phyloP scores from a whole-genome alignment of 30 jellyfish, hydroid and myxozoan genomes.

The Turritopsis rubra region DNA sequence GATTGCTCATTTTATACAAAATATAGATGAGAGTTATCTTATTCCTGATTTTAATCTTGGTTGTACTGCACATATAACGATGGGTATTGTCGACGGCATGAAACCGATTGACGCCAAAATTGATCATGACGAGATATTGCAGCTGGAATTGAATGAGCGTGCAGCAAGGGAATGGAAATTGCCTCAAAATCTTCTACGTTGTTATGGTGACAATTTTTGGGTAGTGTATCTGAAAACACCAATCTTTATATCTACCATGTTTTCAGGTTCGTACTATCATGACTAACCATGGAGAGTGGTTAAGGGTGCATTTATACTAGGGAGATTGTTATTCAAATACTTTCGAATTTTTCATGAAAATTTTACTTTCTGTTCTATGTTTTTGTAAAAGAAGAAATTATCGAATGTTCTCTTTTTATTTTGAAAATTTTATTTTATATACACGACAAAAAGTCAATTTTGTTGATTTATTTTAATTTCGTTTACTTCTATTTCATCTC shows the following conservation, averaged over 20 bases:
- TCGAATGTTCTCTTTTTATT: no score
- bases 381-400: no score
- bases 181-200: slow-evolving; percentile 7
- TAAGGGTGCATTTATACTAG: no score
- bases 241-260: slow-evolving; percentile 32
- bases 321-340: no score
- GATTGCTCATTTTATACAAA: background rate
- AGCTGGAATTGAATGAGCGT: slow-evolving; percentile 20
- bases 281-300: background rate
- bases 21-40: background rate
- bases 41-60: slow-evolving; percentile 37
- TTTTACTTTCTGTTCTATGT: no score
- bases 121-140: slow-evolving; percentile 22
- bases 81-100: slow-evolving; percentile 44
- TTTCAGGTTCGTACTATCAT: background rate
- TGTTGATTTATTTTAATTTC: no score
- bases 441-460: no score
- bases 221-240: slow-evolving; percentile 42
- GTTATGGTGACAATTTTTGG: slow-evolving; percentile 54
- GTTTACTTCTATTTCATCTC: no score
- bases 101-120: slow-evolving; percentile 34
- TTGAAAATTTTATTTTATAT: no score
- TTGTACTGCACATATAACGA: slow-evolving; percentile 62
- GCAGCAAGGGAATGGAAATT: slow-evolving; percentile 31
- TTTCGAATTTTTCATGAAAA: no score